Evolutionary conservation across 2,113 vertebrate species (phyloP), one percentile per base, ranked within the genome.

Genomic region (Callopanchax toddi): DNA sequence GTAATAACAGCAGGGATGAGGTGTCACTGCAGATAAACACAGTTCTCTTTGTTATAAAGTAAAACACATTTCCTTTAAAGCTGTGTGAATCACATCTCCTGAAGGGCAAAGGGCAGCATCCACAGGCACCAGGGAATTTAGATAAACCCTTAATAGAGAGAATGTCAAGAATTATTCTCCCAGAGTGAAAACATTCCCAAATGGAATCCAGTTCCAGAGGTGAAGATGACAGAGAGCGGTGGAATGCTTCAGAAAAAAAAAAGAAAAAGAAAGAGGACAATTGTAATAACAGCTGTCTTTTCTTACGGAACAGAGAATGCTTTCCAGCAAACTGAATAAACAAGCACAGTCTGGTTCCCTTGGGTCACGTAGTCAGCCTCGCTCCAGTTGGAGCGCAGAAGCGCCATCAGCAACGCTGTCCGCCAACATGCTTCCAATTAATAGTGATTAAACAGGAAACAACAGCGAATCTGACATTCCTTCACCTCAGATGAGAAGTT

Each of bases 401-500:
- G 75, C 45, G 48, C 83, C 79, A 66, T 87, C 73, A 79, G 72
- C 78, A 46, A 54, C 18, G 77, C 68, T 67, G 50, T 82, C 72
- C 53, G 51, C 68, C 83, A 91, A 91, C 89, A 2, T 93, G 90
- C 89, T 92, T 93, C 74, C 79, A 92, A 91, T 93, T 92, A 92
- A 60, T 81, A 76, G 71, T 89, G 86, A 92, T 89, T 88, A 92
- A 92, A 92, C 87, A 88, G 92, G 87, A 92, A 92, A 89, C 84
- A 91, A 86, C 82, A 81, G 78, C 78, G 71, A 79, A 86, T 84
- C 82, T 87, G 76, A 87, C 83, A 90, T 92, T 92, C 86, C 75
- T 77, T 78, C 58, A 71, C 63, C 71, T 43, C 50, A 66, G 39
- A 72, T 51, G 6, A 69, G 65, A 59, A 22, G 51, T 42, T 80